Evolutionary conservation across 92 coral and sea anemone species (phyloP), one percentile per base, ranked within the genome.

Genomic region (Plumapathes pennacea): DNA sequence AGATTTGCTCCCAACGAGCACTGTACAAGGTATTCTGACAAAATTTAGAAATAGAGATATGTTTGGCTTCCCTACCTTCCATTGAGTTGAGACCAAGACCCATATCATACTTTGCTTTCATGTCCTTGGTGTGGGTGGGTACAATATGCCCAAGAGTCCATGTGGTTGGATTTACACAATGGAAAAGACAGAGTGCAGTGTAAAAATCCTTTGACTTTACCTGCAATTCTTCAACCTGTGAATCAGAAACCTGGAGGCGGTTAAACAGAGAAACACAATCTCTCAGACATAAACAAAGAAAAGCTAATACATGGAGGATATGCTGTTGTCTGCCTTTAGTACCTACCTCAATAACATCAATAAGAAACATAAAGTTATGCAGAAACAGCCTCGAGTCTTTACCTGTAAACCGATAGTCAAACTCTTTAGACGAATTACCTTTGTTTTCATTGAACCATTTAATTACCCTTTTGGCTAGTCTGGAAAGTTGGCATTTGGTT

Each of bases 61-160:
- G 84, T 27, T 77, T 77, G 4, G 77, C 67, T 29, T 77, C 84
- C 57, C 84, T 60, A 1, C 84, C 84, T 62, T 77, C 72, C 76
- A 67, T 38, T 3, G 76, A 76, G 38, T 67, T 69, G 7, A 76
- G 64, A 22, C 57, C 82, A 45, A 74, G 72, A 39, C 82, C 74
- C 57, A 54, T 27, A 14, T 60, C 82, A 64, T 74, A 63, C 57
- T 45, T 43, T 0, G 36, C 25, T 38, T 61, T 47, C 79, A 42
- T 62, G 21, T 62, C 30, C 48, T 74, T 33, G 32, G 74, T 64
- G 51, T 74, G 82, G 60, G 82, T 67, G 54, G 82, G 74, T 27
- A 74, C 72, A 30, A 74, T 9, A 26, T 64, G 67, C 33, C 74
- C 43, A 10, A 73, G 50, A 32, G 73, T 74, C 73, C 73, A 69